Evolutionary conservation across 2,797 vertebrate species (phyloP), one percentile per base, ranked within the genome.

Genomic region (Bradypodion ventrale): DNA sequence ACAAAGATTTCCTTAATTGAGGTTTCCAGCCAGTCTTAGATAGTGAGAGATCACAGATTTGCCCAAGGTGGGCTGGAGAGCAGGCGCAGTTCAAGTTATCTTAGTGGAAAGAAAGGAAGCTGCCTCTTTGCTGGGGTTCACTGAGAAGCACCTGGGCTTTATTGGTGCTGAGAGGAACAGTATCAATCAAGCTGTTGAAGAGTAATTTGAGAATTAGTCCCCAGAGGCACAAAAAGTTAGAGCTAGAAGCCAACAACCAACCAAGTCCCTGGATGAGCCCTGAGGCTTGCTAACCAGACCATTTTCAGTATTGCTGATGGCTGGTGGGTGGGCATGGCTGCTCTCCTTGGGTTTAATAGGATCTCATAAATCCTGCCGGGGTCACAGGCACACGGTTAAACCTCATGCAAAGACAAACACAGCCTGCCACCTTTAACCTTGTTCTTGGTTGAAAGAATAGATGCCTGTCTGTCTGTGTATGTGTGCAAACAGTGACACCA

Each of bases 391-490:
- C 84, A 82, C 27, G 63, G 84, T 59, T 85, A 82, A 73, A 85
- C 84, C 79, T 85, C 84, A 63, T 40, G 84, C 73, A 70, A 85
- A 82, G 84, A 82, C 74, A 85, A 85, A 85, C 84, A 85, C 78
- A 85, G 79, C 32, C 52, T 70, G 65, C 32, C 79, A 81, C 84
- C 84, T 85, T 85, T 85, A 76, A 85, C 84, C 84, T 8, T 70
- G 37, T 65, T 70, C 40, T 7, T 25, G 78, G 63, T n/a, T n/a
- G 56, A 78, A 65, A 44, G 60, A 76, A 62, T 21, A 35, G 63
- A 52, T 15, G 84, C 65, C 73, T 77, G 40, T 56, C 73, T 77
- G 40, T 56, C 52, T 56, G 52, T 7, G 49, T n/a, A 42, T 46
- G n/a, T 27, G 32, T 69, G 59, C 23, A n/a, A n/a, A 49, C 35